Conservation (phyloP, 2,888 invertebrate species). For the Sericinus montela region DNA sequence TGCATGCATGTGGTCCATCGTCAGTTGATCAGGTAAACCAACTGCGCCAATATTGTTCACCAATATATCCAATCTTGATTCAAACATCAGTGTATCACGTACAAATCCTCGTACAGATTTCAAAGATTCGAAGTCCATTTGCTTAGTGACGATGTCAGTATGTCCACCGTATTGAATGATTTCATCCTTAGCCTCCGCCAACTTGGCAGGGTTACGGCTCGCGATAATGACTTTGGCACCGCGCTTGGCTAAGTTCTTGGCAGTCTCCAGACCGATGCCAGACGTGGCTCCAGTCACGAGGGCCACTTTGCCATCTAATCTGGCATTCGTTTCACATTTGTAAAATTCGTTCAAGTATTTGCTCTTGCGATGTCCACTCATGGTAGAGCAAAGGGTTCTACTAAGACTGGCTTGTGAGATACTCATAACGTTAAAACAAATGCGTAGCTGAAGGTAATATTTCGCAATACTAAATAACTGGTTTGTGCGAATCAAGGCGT, state of each 20-base stretch:
- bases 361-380: no score
- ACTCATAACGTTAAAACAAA: no score
- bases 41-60: constrained; percentile 39
- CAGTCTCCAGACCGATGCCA: constrained; percentile 54
- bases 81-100: constrained; percentile 63
- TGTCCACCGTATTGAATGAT: constrained; percentile 41
- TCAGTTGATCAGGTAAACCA: constrained; percentile 51
- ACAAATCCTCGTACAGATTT: constrained; percentile 79
- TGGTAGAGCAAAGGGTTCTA: no score
- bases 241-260: constrained; percentile 61
- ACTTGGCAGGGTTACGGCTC: constrained; percentile 58
- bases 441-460: no score
- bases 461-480: no score
- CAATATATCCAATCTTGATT: constrained; percentile 65
- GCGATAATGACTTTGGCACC: constrained; percentile 79
- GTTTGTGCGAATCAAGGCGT: no score
- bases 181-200: constrained; percentile 34
- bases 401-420: no score
- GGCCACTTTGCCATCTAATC: constrained; percentile 55
- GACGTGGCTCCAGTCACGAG: constrained; percentile 58
- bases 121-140: constrained; percentile 73
- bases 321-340: constrained; percentile 15
- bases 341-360: no score
- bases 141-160: constrained; percentile 40
- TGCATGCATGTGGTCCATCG: constrained; percentile 80